Conservation (phyloP, 2,797 vertebrate species). For the Uromys caudimaculatus region DNA sequence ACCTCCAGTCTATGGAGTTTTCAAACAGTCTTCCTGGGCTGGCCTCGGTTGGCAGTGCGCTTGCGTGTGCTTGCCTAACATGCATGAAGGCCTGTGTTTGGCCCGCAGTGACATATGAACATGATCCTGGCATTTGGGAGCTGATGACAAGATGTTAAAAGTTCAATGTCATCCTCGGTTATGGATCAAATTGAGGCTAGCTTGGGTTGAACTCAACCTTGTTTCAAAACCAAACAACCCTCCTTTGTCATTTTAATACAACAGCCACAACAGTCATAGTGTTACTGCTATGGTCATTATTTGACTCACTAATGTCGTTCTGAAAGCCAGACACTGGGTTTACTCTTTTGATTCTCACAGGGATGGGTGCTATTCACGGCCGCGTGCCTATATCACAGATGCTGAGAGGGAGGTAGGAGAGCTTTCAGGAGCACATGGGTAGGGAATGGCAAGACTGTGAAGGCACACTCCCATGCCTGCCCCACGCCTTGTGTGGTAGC, state of each 20-base stretch:
- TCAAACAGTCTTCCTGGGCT: background rate
- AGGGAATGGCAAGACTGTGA: background rate
- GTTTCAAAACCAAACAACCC: background rate
- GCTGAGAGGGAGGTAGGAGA: background rate
- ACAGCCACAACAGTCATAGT: background rate
- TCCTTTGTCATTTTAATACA: background rate
- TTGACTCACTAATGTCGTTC: background rate
- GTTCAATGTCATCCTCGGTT: background rate
- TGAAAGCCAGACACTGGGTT: background rate
- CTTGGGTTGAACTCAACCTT: background rate
- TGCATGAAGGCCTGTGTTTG: background rate
- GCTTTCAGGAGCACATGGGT: background rate
- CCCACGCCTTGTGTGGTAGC: background rate
- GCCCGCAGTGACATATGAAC: too few species aligned
- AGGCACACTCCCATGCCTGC: background rate
- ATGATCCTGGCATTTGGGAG: background rate
- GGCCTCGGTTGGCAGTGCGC: background rate
- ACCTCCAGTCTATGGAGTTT: background rate
- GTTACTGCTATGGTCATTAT: background rate
- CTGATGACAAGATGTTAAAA: background rate
- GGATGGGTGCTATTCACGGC: fast-evolving
- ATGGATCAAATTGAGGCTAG: background rate
- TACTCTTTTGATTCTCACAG: background rate
- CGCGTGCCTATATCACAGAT: background rate
- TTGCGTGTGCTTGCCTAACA: background rate